Percentiles rank a stretch among this genome's conserved stretches.
Evolutionary conservation across 1,140 invertebrate genomes (phyloP).

Genomic region (Danaus melanippus): DNA sequence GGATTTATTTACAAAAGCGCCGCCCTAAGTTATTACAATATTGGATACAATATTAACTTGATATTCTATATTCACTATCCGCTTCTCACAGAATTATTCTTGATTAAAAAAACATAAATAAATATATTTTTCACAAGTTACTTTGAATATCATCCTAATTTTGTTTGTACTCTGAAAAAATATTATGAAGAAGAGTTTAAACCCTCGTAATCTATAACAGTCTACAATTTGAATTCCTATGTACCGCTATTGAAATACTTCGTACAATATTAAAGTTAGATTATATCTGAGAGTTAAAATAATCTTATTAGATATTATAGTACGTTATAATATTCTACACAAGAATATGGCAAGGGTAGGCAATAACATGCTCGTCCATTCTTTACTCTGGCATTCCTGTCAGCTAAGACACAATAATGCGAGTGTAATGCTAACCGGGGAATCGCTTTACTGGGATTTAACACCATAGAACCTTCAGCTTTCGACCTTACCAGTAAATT

Average conservation of each 20-base stretch:
- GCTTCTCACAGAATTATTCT: conserved; percentile 15
- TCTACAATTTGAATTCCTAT: too few relatives aligned
- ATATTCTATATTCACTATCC: conserved; percentile 24
- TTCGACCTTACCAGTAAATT: too few relatives aligned
- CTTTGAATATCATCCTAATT: too few relatives aligned
- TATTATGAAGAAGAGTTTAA: too few relatives aligned
- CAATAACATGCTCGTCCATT: conserved; percentile 18
- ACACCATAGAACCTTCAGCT: too few relatives aligned
- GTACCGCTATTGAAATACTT: too few relatives aligned
- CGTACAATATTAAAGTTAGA: too few relatives aligned
- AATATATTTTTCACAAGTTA: too few relatives aligned
- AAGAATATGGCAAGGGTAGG: conserved; percentile 15
- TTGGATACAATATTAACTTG: conserved; percentile 43
- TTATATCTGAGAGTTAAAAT: not conserved
- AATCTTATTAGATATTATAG: conserved; percentile 3
- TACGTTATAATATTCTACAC: conserved; percentile 3
- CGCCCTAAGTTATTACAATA: conserved; percentile 56
- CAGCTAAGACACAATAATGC: conserved; percentile 12
- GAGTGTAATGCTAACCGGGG: conserved; percentile 13
- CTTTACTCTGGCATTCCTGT: conserved; percentile 16
- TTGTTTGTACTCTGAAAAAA: too few relatives aligned
- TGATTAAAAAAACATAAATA: not conserved
- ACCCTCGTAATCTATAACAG: too few relatives aligned
- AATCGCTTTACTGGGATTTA: conserved; percentile 14
- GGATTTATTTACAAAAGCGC: conserved; percentile 46